Conservation (phyloP, 2,797 vertebrate species). For the Limosa lapponica region DNA sequence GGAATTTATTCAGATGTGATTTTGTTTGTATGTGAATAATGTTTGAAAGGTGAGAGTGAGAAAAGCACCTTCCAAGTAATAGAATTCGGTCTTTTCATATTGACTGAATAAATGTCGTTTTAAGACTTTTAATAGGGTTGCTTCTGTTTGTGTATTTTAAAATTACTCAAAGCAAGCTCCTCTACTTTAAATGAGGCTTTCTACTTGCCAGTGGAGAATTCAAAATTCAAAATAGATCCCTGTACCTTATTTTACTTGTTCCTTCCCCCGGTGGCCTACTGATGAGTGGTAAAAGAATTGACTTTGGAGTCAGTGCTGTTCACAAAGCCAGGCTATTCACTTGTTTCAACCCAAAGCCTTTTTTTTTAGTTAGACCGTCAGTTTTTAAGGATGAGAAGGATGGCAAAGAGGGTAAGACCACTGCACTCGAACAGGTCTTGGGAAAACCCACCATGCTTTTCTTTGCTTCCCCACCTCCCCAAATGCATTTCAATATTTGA, state of each 20-base stretch:
- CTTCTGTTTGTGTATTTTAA: constrained; percentile 12
- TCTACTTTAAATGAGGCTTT: neutral
- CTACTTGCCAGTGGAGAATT: neutral
- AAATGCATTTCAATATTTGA: neutral
- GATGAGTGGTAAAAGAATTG: neutral
- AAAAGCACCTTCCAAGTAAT: neutral
- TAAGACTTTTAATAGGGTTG: neutral
- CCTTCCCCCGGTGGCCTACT: neutral
- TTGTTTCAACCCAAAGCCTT: neutral
- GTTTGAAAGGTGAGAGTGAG: neutral
- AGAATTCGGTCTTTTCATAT: constrained; percentile 1
- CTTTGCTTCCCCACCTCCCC: neutral
- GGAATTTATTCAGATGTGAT: constrained; percentile 19
- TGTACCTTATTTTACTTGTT: neutral
- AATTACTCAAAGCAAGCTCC: neutral
- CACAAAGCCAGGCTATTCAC: neutral
- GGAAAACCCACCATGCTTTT: neutral
- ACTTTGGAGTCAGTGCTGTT: neutral
- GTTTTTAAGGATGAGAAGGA: neutral
- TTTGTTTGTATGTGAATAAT: neutral
- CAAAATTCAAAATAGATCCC: neutral
- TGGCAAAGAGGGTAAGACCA: neutral
- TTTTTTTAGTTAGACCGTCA: neutral
- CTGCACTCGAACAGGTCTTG: neutral
- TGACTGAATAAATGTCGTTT: neutral